A percentile compares a stretch with the other conserved stretches of the same genome.
Evolutionary conservation across 2,888 invertebrate genomes (phyloP).

Genomic region (Dascillus cervinus): DNA sequence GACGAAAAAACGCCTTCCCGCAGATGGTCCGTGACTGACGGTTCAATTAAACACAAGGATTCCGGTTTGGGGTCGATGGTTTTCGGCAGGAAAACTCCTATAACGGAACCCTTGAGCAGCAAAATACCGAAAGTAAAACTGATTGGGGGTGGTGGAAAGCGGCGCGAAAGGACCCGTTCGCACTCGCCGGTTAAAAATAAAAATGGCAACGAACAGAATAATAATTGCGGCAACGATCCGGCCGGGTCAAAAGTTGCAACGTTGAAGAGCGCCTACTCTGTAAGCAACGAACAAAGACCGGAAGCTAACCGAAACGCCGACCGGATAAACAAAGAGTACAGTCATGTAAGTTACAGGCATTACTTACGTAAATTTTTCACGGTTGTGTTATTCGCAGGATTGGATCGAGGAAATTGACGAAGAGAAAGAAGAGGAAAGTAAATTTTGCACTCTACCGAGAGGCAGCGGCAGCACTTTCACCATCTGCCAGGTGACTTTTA

Average conservation of each 20-base stretch:
- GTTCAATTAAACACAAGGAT: slow-evolving; percentile 11
- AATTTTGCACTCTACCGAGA: slow-evolving; percentile 53
- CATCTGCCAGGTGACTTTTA: slow-evolving; percentile 52
- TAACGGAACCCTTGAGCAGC: slow-evolving; percentile 16
- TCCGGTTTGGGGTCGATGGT: slow-evolving; percentile 19
- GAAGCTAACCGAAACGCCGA: slow-evolving; percentile 31
- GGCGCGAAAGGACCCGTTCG: slow-evolving; percentile 35
- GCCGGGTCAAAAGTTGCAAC: slow-evolving; percentile 28
- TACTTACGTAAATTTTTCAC: too few species aligned
- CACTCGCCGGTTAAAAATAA: slow-evolving; percentile 39
- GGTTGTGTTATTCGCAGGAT: too few species aligned
- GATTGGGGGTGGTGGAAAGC: slow-evolving; percentile 22
- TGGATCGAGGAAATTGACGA: slow-evolving; percentile 39
- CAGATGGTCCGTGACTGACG: slow-evolving; percentile 25
- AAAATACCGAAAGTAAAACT: slow-evolving; percentile 39
- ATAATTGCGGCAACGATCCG: slow-evolving; percentile 22
- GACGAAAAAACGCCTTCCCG: slow-evolving; percentile 5
- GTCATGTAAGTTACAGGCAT: slow-evolving; percentile 36
- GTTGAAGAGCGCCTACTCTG: slow-evolving; percentile 34
- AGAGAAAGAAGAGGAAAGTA: slow-evolving; percentile 47
- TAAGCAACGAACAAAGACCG: slow-evolving; percentile 34
- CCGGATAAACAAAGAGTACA: slow-evolving; percentile 28
- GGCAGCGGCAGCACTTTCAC: slow-evolving; percentile 49
- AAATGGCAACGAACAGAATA: slow-evolving; percentile 22
- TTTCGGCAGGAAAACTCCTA: too few species aligned